Evolutionary conservation across 2,888 invertebrate species (phyloP).

Genomic region (Listrodromus nycthemerus): DNA sequence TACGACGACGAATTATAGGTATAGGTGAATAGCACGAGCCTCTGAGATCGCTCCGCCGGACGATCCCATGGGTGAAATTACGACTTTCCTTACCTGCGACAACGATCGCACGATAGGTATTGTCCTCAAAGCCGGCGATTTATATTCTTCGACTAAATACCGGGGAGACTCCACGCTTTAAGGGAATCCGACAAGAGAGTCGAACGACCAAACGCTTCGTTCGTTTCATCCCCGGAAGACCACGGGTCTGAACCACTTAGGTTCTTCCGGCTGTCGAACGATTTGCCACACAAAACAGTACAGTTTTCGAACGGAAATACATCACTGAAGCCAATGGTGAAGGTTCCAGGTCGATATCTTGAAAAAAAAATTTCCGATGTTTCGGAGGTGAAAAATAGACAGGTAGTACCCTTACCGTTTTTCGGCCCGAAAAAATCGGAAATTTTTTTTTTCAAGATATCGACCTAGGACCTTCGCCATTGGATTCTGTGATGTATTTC

Average conservation of each 20-base stretch:
- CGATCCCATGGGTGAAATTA: slow-evolving; percentile 49
- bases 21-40: slow-evolving; percentile 37
- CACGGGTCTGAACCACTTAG: not conserved
- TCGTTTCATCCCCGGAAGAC: not conserved
- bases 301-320: too few species aligned
- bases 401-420: too few species aligned
- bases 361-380: too few species aligned
- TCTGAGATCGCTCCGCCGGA: slow-evolving; percentile 25
- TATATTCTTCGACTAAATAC: slow-evolving; percentile 23
- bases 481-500: too few species aligned
- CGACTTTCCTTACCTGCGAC: slow-evolving; percentile 21
- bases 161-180: not conserved
- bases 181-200: not conserved
- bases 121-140: slow-evolving; percentile 16
- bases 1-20: slow-evolving; percentile 75
- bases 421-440: too few species aligned
- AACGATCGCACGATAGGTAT: slow-evolving; percentile 12
- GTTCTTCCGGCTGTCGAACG: not conserved
- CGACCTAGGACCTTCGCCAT: too few species aligned
- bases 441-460: too few species aligned
- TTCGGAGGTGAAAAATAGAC: too few species aligned
- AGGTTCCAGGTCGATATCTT: too few species aligned
- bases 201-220: not conserved
- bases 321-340: too few species aligned
- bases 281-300: too few species aligned